Percentiles rank a stretch among this genome's conserved stretches.
phyloP scores from a whole-genome alignment of 2,888 invertebrate species.

The Melikaiella ostensackeni region DNA sequence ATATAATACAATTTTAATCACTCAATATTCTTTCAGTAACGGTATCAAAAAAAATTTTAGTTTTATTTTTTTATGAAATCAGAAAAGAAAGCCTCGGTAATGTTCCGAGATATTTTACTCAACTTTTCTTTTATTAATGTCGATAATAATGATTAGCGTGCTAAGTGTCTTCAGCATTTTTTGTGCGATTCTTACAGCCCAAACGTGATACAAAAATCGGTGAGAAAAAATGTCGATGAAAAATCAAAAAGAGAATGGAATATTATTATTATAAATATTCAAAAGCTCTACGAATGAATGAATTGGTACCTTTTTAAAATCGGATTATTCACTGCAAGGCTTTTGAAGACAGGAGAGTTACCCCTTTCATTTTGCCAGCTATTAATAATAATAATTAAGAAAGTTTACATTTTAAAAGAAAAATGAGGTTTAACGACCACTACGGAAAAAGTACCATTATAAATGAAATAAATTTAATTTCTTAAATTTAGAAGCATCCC shows the following conservation, averaged over 20 bases:
- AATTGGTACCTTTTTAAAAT: slow-evolving; percentile 64
- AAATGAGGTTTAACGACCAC: slow-evolving; percentile 39
- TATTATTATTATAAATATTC: slow-evolving; percentile 38
- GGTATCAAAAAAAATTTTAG: neutral
- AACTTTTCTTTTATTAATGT: neutral
- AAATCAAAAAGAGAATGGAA: slow-evolving; percentile 20
- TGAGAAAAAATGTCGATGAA: slow-evolving; percentile 45
- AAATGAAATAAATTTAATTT: neutral
- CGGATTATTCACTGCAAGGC: slow-evolving; percentile 63
- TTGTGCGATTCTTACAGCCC: slow-evolving; percentile 28
- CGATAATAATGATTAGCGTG: neutral
- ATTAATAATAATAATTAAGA: slow-evolving; percentile 54
- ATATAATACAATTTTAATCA: neutral
- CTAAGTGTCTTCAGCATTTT: neutral
- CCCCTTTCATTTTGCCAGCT: slow-evolving; percentile 61
- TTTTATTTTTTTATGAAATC: neutral
- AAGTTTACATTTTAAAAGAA: slow-evolving; percentile 16
- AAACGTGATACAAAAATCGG: slow-evolving; percentile 44
- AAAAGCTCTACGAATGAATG: slow-evolving; percentile 39
- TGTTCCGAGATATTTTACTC: neutral
- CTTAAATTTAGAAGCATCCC: too few species aligned
- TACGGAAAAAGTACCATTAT: neutral
- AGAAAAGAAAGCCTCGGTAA: neutral
- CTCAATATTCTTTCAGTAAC: neutral
- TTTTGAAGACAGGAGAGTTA: slow-evolving; percentile 65